These are phyloP conservation scores for Erpobdella octoculata DNA, from an alignment of 2,888 invertebrate species.

Conservation along the genomic window DNA sequence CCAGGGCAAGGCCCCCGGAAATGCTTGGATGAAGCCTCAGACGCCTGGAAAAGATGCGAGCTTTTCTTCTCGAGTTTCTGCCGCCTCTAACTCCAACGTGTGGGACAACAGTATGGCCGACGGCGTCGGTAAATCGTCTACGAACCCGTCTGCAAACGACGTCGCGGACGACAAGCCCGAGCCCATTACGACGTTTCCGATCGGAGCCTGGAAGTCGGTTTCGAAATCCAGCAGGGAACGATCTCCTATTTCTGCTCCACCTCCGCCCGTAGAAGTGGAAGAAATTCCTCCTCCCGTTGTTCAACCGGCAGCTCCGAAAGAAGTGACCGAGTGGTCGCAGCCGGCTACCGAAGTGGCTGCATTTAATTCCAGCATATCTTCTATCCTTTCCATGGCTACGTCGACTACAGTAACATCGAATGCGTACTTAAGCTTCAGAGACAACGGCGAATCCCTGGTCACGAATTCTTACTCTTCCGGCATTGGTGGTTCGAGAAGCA, in stretches of 20 bases:
- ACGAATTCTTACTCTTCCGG: background rate
- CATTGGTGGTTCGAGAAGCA: slow-evolving; percentile 27
- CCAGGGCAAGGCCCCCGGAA: background rate
- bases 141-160: background rate
- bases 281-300: background rate
- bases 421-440: background rate
- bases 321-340: background rate
- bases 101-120: slow-evolving; percentile 36
- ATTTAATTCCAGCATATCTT: background rate
- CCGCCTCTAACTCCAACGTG: slow-evolving; percentile 16
- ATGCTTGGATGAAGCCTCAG: background rate
- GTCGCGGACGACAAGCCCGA: slow-evolving; percentile 24
- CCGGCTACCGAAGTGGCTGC: background rate
- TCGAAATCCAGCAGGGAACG: background rate
- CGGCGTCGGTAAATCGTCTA: slow-evolving; percentile 11
- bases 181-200: slow-evolving; percentile 28
- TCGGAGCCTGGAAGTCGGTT: slow-evolving; percentile 31
- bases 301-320: background rate
- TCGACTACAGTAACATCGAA: background rate
- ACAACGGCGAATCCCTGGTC: background rate
- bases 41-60: background rate
- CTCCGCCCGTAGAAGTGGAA: background rate
- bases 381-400: background rate
- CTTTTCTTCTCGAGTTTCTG: background rate
- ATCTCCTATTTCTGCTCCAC: background rate